phyloP scores from a whole-genome alignment of 1,140 invertebrate species.

The Lordiphosa mommai region DNA sequence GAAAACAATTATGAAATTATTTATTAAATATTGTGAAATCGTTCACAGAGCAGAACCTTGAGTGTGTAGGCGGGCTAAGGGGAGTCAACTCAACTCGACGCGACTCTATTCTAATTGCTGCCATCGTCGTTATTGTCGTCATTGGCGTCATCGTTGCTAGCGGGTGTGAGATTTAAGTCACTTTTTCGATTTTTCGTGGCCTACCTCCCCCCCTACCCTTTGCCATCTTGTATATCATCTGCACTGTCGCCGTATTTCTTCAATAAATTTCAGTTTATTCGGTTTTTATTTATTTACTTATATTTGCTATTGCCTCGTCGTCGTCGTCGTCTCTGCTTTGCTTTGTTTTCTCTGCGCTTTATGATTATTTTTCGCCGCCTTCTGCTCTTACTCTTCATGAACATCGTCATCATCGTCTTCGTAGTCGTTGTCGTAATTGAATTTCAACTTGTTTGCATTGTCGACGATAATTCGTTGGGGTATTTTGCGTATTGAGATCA shows the following conservation, averaged over 20 bases:
- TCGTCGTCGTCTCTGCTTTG: slow-evolving; percentile 39
- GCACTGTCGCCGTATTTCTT: slow-evolving; percentile 59
- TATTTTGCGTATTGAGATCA: slow-evolving; percentile 80
- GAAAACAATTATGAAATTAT: slow-evolving; percentile 74
- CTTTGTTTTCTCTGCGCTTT: slow-evolving; percentile 64
- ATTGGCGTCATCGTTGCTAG: slow-evolving; percentile 47
- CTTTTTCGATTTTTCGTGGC: slow-evolving; percentile 71
- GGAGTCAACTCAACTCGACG: slow-evolving; percentile 20
- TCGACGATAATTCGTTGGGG: slow-evolving; percentile 77
- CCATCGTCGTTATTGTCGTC: slow-evolving; percentile 34
- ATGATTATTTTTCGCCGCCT: slow-evolving; percentile 56
- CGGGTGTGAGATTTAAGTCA: slow-evolving; percentile 79
- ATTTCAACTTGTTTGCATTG: slow-evolving; percentile 79
- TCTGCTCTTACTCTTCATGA: slow-evolving; percentile 10
- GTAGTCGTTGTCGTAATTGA: slow-evolving; percentile 66
- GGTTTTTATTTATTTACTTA: slow-evolving; percentile 76
- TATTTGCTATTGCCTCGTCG: slow-evolving; percentile 69
- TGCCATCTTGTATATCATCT: slow-evolving; percentile 24
- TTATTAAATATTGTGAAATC: slow-evolving; percentile 77
- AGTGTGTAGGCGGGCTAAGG: slow-evolving; percentile 16
- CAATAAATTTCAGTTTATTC: slow-evolving; percentile 77
- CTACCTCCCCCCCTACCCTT: slow-evolving; percentile 11
- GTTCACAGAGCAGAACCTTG: slow-evolving; percentile 48
- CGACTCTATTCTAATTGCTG: slow-evolving; percentile 67
- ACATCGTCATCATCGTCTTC: slow-evolving; percentile 16